A percentile compares a stretch with the other conserved stretches of the same genome.
These are phyloP conservation scores for Nycticebus coucang DNA, from an alignment of 2,113 vertebrate genomes.

Conservation along the genomic window DNA sequence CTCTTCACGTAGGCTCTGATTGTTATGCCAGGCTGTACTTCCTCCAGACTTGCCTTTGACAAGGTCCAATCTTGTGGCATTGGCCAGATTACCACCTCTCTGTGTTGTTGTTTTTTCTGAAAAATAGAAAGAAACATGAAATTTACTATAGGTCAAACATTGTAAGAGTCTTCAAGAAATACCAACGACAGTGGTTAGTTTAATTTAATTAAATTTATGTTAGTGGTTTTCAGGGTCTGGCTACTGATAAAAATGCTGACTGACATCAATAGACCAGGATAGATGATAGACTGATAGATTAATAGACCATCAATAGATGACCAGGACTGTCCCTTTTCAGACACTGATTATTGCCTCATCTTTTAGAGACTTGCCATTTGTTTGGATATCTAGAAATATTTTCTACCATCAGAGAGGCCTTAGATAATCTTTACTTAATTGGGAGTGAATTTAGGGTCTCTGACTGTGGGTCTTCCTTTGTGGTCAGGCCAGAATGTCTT, in stretches of 20 bases:
- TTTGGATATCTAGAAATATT: neutral
- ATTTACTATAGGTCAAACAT: neutral
- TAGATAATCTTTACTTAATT: fast-evolving
- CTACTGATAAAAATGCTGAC: neutral
- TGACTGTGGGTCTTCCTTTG: neutral
- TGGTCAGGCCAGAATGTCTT: neutral
- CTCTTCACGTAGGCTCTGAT: no score
- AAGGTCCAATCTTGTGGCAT: neutral
- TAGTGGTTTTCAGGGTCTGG: neutral
- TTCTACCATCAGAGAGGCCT: neutral
- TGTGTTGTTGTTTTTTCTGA: neutral
- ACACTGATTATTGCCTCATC: neutral
- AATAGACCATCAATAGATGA: no score
- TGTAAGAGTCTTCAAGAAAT: neutral
- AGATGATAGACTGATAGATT: no score
- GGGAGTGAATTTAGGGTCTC: neutral
- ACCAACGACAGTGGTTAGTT: neutral
- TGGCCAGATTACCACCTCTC: neutral
- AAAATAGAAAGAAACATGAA: neutral
- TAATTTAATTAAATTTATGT: neutral
- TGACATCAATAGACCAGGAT: neutral
- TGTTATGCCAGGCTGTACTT: neutral
- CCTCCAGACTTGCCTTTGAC: neutral
- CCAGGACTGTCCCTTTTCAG: no score
- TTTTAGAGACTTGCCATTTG: neutral